Base-by-base conservation (phyloP, 1,140 invertebrate species). In the Zaprionus davidi region DNA sequence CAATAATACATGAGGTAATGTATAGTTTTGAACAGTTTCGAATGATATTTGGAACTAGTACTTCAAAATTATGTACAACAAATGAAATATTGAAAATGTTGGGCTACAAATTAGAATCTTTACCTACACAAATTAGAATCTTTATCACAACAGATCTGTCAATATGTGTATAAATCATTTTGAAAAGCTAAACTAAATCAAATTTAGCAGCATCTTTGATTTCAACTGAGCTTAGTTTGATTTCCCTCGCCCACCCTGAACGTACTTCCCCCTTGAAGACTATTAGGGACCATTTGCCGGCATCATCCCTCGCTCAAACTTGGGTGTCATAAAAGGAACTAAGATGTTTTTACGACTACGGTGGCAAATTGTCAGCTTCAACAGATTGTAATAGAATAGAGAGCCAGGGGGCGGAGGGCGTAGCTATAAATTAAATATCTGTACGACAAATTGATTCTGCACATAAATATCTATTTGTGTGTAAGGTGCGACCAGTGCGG, bases 151-250 rank as follows among this genome's bases (percentile, higher is more conserved):
- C 11, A 51, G 17, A 51, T 22, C 46, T 1, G 20, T 20, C 31
- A 22, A 38, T 44, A 44, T 17, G 15, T 44, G n/a, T 9, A 44
- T 17, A 1, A 44, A 3, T 31, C 9, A 0, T 34, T 34, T 34
- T 11, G 2, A 34, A 5, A 12, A 11, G 28, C 28, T 96, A 96
- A 94, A 41, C 49, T 44, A 11, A 90, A 90, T 41, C 63, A 36
- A 72, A 72, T 46, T 44, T 22, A 22, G 17, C 26, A 12, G 22
- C 28, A 17, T 9, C 22, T 70, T 63, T 26, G 31, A 68, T 56
- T 57, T 57, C 9, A 26, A 5, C n/a, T 34, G 20, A 1, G 53
- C 24, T 13, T 6, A 12, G 26, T 49, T 36, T 46, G 58, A 62
- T 36, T 15, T 56, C 20, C 46, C 56, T 24, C 36, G 36, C 57